Conservation (phyloP, 2,113 vertebrate genomes). For the Carlito syrichta region DNA sequence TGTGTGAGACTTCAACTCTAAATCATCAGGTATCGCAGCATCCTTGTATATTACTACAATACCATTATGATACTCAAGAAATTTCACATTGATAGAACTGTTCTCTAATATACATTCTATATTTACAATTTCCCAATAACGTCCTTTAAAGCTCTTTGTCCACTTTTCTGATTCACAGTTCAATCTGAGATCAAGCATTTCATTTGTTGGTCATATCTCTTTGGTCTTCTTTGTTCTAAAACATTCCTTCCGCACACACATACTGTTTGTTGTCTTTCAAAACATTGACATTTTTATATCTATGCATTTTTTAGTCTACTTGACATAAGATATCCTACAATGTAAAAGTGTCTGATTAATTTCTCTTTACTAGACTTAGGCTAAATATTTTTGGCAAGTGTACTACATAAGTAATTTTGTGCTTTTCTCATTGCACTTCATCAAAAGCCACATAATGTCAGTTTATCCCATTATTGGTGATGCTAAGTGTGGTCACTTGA, state of each 20-base stretch:
- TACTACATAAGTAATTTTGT: neutral
- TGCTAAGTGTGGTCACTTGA: neutral
- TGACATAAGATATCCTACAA: neutral
- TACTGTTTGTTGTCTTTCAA: neutral
- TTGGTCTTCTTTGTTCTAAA: conserved; percentile 20
- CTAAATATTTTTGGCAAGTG: neutral
- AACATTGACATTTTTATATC: conserved; percentile 4
- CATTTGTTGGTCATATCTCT: neutral
- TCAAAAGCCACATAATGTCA: neutral
- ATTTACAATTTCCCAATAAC: neutral
- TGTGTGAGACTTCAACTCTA: neutral
- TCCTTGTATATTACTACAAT: conserved; percentile 11
- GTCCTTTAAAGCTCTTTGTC: neutral
- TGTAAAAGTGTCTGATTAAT: neutral
- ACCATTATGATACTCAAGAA: neutral
- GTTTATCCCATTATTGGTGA: neutral
- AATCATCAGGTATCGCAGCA: neutral
- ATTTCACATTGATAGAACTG: neutral
- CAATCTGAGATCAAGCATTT: neutral
- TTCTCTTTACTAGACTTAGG: conserved; percentile 25
- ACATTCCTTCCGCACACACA: neutral
- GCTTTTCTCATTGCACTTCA: neutral
- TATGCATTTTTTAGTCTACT: no score
- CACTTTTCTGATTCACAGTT: neutral
- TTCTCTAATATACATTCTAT: neutral